Conservation (phyloP, 1,140 invertebrate genomes). For the Drosophila tani region DNA sequence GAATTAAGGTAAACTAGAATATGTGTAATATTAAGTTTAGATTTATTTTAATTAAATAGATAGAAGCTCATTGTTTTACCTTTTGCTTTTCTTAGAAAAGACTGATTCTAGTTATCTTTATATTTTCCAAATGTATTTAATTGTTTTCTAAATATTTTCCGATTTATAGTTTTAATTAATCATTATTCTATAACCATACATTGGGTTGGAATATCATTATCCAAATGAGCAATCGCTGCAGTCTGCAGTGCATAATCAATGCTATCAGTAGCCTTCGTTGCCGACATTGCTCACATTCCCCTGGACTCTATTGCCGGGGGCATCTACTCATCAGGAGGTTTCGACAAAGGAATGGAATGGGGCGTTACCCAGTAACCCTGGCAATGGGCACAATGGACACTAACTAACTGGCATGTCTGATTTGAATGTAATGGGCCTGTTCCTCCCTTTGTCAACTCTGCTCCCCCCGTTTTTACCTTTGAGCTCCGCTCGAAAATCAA, state of each 20-base stretch:
- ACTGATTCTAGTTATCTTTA: too few relatives aligned
- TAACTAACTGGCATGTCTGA: conserved; percentile 77
- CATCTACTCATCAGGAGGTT: not conserved
- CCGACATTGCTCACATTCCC: conserved; percentile 3
- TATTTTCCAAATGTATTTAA: too few relatives aligned
- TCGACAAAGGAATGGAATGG: not conserved
- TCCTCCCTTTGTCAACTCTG: not conserved
- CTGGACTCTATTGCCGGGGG: not conserved
- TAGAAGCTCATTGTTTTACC: too few relatives aligned
- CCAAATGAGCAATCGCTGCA: not conserved
- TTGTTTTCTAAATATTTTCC: too few relatives aligned
- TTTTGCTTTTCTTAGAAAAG: too few relatives aligned
- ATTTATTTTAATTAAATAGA: too few relatives aligned
- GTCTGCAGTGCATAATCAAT: conserved; percentile 12
- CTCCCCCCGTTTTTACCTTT: conserved; percentile 13
- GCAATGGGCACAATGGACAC: conserved; percentile 69
- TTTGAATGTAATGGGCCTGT: conserved; percentile 78
- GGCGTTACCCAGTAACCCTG: conserved; percentile 12
- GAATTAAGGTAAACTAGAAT: not conserved
- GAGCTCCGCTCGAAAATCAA: conserved; percentile 26
- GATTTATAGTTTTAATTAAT: too few relatives aligned
- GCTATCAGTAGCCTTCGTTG: not conserved
- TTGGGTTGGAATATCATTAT: not conserved
- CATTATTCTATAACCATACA: too few relatives aligned
- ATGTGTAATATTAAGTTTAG: too few relatives aligned